A percentile compares a stretch with the other conserved stretches of the same genome.
These are phyloP conservation scores for Lamprologus lemairii DNA, from an alignment of 2,113 vertebrate species.

Conservation along the genomic window DNA sequence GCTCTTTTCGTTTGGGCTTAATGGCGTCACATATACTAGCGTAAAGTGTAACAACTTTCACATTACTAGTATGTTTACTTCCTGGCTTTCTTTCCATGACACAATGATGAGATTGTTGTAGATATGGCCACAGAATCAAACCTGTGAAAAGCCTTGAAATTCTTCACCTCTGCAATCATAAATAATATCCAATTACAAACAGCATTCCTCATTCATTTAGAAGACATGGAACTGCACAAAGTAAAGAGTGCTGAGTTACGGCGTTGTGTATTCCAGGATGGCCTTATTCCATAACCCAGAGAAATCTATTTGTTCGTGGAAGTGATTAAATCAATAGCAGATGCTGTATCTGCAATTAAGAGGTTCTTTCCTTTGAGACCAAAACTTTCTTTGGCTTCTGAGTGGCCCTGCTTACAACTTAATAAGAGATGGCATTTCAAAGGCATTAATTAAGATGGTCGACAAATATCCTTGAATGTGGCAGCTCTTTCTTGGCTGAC, in stretches of 20 bases:
- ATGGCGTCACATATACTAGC: neutral
- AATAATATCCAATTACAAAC: neutral
- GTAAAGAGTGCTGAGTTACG: neutral
- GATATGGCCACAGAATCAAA: neutral
- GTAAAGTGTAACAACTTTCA: neutral
- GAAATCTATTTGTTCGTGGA: constrained; percentile 24
- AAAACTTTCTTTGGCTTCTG: constrained; percentile 15
- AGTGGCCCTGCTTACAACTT: constrained; percentile 25
- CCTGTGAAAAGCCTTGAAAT: neutral
- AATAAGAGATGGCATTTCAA: constrained; percentile 64
- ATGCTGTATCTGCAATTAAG: constrained; percentile 22
- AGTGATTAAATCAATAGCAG: constrained; percentile 42
- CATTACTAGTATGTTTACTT: neutral
- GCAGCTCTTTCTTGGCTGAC: constrained; percentile 20
- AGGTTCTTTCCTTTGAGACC: constrained; percentile 27
- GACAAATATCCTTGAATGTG: constrained; percentile 33
- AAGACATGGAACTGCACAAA: neutral
- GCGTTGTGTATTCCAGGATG: neutral
- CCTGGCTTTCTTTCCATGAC: neutral
- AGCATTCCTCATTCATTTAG: neutral
- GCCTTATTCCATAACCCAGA: neutral
- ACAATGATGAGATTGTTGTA: neutral
- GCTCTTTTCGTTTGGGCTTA: neutral
- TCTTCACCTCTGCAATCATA: neutral
- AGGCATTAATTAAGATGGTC: constrained; percentile 61